These are phyloP conservation scores for Acanthopleura granulata DNA, from an alignment of 2,888 invertebrate species.

Conservation along the genomic window DNA sequence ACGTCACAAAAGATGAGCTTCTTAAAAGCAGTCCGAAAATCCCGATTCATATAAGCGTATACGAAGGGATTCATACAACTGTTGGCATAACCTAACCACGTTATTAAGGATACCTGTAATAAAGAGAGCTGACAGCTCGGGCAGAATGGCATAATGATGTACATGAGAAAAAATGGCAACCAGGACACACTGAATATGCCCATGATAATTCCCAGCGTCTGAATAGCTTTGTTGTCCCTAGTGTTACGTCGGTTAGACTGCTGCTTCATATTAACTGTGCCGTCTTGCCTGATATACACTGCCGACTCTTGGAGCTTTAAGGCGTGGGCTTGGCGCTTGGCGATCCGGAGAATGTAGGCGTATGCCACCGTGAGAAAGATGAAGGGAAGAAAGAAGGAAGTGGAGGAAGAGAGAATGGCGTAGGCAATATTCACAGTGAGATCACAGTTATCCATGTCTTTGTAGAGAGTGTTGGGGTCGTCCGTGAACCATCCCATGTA, in stretches of 20 bases:
- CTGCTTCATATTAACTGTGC: neutral
- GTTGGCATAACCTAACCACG: conserved; percentile 56
- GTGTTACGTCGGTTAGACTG: conserved; percentile 19
- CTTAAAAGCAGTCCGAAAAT: conserved; percentile 47
- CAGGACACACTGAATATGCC: conserved; percentile 44
- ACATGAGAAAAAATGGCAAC: conserved; percentile 49
- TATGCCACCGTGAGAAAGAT: conserved; percentile 63
- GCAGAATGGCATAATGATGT: conserved; percentile 45
- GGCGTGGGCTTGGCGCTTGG: conserved; percentile 54
- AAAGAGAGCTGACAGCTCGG: conserved; percentile 36
- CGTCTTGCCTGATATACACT: conserved; percentile 26
- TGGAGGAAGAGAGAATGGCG: conserved; percentile 61
- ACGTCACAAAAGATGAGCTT: conserved; percentile 9
- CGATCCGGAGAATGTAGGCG: conserved; percentile 56
- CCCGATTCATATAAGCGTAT: conserved; percentile 50
- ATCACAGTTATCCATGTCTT: conserved; percentile 33
- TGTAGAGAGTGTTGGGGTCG: conserved; percentile 68
- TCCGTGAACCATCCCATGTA: conserved; percentile 63
- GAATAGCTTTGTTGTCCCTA: conserved; percentile 43
- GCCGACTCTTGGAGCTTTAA: conserved; percentile 51
- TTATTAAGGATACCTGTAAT: conserved; percentile 40
- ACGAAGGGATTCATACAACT: conserved; percentile 53
- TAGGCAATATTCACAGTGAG: conserved; percentile 58
- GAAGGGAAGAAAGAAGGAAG: conserved; percentile 63
- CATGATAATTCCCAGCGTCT: conserved; percentile 46